A percentile compares a stretch with the other conserved stretches of the same genome.
phyloP scores from a whole-genome alignment of 2,888 invertebrate species.

The Cenopis cana region DNA sequence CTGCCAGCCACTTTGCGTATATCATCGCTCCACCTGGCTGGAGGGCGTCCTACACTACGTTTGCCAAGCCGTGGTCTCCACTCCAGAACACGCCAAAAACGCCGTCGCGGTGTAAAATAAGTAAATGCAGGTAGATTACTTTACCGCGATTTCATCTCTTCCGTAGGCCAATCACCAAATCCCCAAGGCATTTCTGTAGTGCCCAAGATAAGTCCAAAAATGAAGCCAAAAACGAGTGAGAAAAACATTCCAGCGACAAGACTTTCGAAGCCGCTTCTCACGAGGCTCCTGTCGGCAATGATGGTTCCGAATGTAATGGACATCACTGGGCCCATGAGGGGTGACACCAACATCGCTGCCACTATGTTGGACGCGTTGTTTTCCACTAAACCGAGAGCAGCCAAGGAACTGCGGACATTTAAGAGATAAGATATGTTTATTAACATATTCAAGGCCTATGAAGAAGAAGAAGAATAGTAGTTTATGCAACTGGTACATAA shows the following conservation, averaged over 20 bases:
- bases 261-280: conserved; percentile 89
- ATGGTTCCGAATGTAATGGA: conserved; percentile 94
- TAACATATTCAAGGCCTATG: too few species aligned
- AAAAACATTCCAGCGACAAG: conserved; percentile 89
- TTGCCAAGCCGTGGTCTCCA: too few species aligned
- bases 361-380: conserved; percentile 93
- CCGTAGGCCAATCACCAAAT: conserved; percentile 90
- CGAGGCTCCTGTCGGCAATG: conserved; percentile 89
- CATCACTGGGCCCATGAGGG: conserved; percentile 93
- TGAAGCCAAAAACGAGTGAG: conserved; percentile 92
- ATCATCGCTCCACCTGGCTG: too few species aligned
- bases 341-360: conserved; percentile 91
- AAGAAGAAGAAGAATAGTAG: too few species aligned
- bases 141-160: conserved; percentile 92
- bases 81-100: too few species aligned
- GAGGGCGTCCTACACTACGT: too few species aligned
- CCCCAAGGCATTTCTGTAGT: conserved; percentile 92
- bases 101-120: background rate
- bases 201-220: conserved; percentile 90
- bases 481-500: too few species aligned
- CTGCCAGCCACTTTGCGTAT: too few species aligned
- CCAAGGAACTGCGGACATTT: conserved; percentile 89
- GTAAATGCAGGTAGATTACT: background rate
- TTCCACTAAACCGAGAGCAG: conserved; percentile 93
- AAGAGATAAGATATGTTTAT: too few species aligned